Evolutionary conservation across 2,888 invertebrate genomes (phyloP).

Genomic region (Chrysotoxum bicinctum): DNA sequence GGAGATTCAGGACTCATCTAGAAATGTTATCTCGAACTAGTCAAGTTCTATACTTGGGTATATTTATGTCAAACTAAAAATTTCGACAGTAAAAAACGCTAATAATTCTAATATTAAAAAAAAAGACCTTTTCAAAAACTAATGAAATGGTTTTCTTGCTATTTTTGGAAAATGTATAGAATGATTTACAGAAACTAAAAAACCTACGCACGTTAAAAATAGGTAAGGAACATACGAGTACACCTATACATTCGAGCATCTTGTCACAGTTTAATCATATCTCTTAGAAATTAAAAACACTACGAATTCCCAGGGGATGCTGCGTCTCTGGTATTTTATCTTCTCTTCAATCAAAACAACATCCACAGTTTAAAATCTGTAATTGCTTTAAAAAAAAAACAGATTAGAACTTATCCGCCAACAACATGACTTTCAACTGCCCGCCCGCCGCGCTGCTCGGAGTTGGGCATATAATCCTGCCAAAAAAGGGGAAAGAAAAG

Average conservation of each 20-base stretch:
- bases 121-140: too few relatives aligned
- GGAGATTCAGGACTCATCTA: too few relatives aligned
- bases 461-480: not conserved
- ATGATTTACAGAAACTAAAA: too few relatives aligned
- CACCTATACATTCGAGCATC: not conserved
- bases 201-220: not conserved
- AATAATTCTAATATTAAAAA: too few relatives aligned
- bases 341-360: slow-evolving; percentile 34
- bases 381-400: slow-evolving; percentile 47
- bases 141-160: too few relatives aligned
- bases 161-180: too few relatives aligned
- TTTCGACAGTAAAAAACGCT: too few relatives aligned
- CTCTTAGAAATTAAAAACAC: slow-evolving; percentile 18
- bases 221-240: not conserved
- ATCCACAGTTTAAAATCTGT: slow-evolving; percentile 36
- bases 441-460: not conserved
- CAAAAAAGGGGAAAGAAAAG: not conserved
- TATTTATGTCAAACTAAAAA: too few relatives aligned
- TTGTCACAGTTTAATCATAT: slow-evolving; percentile 56
- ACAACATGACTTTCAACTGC: slow-evolving; percentile 3
- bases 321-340: slow-evolving; percentile 3
- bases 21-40: too few relatives aligned
- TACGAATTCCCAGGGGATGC: slow-evolving; percentile 22
- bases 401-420: slow-evolving; percentile 35
- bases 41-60: too few relatives aligned